Evolutionary conservation across 2,113 vertebrate genomes (phyloP), one percentile per base, ranked within the genome.

Genomic region (Cinclus mexicanus): DNA sequence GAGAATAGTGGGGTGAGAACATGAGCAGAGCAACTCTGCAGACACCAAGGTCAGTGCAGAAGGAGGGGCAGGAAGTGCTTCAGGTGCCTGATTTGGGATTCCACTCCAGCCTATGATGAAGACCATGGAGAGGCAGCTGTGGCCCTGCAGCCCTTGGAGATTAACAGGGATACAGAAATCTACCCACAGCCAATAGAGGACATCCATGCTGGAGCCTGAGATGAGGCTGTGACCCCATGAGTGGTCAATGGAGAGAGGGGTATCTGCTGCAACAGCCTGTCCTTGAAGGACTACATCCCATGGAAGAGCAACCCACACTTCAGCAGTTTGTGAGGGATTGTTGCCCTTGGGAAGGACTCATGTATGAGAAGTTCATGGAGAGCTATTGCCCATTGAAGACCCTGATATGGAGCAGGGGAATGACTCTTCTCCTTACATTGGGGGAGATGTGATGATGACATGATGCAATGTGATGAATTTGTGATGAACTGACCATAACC

Each of bases 351-450:
- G 12, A 56, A 29, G 19, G 35, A 29, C 10, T 49, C 19, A 6
- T 1, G 4, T 7, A 10, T 10, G 5, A 65, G 6, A 65, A 10
- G 5, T 11, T 57, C 15, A 24, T 20, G 35, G 29, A 41, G 20
- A 49, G 14, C 10, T 41, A 6, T 41, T 11, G 6, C 24, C 12
- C 13, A 10, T 41, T 8, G 29, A 65, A 50, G 12, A 16, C 10
- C 2, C 24, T 7, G 4, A 0, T 1, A 12, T 21, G 31, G 23
- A n/a, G 10, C 19, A 75, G 35, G 19, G n/a, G 12, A 47, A 49
- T 15, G 14, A 56, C 12, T 56, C 14, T 6, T 41, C 19, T 20
- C 24, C 19, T 15, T 11, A 37, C 35, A 37, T 37, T 37, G 35
- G 35, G 35, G 35, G 35, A 37, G 35, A 37, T 37, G 35, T 37